Evolutionary conservation across 2,888 invertebrate genomes (phyloP).

Genomic region (Psococerastis gibbosa): DNA sequence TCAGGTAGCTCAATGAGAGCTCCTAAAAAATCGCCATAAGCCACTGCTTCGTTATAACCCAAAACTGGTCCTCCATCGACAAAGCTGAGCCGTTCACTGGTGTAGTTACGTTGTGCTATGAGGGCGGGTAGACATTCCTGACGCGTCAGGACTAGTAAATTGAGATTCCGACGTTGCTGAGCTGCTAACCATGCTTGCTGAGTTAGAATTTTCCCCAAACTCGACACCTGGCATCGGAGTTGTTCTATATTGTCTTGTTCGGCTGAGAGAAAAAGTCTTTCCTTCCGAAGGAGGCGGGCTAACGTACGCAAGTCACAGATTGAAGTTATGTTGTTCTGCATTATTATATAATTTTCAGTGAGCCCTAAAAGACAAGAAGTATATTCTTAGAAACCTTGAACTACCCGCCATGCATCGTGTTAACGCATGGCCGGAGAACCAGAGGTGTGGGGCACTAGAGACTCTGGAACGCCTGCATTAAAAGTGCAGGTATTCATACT

Average conservation of each 20-base stretch:
- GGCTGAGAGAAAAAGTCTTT: constrained; percentile 68
- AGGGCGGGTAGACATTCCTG: constrained; percentile 56
- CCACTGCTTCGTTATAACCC: constrained; percentile 52
- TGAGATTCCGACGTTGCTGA: constrained; percentile 66
- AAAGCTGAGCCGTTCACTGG: constrained; percentile 43
- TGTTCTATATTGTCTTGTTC: constrained; percentile 65
- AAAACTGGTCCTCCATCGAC: constrained; percentile 66
- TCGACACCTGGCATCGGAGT: constrained; percentile 46
- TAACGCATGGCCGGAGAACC: too few relatives aligned
- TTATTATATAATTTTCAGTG: too few relatives aligned
- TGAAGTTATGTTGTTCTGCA: too few relatives aligned
- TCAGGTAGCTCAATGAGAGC: constrained; percentile 47
- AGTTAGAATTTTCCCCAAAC: constrained; percentile 36
- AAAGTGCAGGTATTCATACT: too few relatives aligned
- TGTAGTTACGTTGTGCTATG: constrained; percentile 51
- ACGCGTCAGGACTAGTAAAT: constrained; percentile 51
- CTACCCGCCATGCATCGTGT: too few relatives aligned
- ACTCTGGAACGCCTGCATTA: too few relatives aligned
- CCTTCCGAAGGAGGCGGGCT: constrained; percentile 53
- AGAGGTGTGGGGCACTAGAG: too few relatives aligned
- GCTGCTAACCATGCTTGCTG: constrained; percentile 75
- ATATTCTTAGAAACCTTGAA: too few relatives aligned
- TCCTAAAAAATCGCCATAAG: constrained; percentile 48
- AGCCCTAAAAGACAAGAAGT: too few relatives aligned
- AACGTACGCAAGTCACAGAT: constrained; percentile 37